Base-by-base conservation (phyloP, 1,140 invertebrate genomes). In the Tachypleus tridentatus region DNA sequence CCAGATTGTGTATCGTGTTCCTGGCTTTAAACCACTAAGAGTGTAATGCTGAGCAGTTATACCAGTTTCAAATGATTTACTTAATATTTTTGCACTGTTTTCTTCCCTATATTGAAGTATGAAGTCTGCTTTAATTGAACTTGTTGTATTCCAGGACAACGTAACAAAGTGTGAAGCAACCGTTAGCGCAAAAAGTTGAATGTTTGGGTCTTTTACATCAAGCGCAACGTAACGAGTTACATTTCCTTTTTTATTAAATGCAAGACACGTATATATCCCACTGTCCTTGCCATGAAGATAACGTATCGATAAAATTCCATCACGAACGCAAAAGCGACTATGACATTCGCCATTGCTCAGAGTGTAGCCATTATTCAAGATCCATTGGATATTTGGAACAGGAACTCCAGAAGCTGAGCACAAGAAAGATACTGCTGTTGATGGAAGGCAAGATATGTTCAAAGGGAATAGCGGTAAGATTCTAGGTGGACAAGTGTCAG, bases 281-380 rank as follows among this genome's bases (percentile, higher is more conserved):
- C 86, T 86, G 75, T 98, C 94, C 29, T 53, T 50, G 4, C n/a
- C 52, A 29, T 62, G 61, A 47, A 93, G 87, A 68, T 93, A 94
- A 52, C 91, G 86, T 70, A 98, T 93, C 72, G 97, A 93, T 78
- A 98, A 83, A 3, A 94, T 86, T 9, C 96, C 93, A 76, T 47
- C 49, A 29, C 29, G 29, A 29, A 29, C 29, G 29, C 29, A 29
- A 29, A 29, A 29, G 29, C 29, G 29, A 29, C 29, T 29, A 2
- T 29, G 29, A 29, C 29, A 29, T 29, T 29, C 29, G 29, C 29
- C 29, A 29, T 29, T 29, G 29, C 29, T 29, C 29, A 29, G 29
- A 29, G 29, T 29, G 29, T 29, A 29, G 29, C 29, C 29, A 29
- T 29, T 29, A 29, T 29, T 29, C 29, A 29, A 29, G 29, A 29